Percentiles rank a stretch among this genome's conserved stretches.
Conservation (phyloP, 2,888 invertebrate genomes). For the Caradrina kadenii region DNA sequence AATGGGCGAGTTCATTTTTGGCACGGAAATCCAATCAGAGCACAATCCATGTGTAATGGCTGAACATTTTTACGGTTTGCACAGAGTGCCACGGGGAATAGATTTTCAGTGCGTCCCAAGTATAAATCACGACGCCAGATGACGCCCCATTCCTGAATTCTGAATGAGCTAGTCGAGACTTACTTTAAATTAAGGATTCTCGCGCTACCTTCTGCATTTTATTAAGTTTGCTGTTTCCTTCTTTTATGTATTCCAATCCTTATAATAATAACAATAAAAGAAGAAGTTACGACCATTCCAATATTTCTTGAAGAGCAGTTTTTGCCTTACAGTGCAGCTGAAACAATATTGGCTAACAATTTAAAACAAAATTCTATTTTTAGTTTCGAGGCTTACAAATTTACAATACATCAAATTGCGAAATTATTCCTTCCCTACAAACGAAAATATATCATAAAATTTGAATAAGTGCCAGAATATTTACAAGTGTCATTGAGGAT, state of each 20-base stretch:
- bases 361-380: slow-evolving; percentile 4
- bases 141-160: slow-evolving; percentile 83
- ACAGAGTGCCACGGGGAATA: slow-evolving; percentile 64
- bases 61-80: slow-evolving; percentile 66
- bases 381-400: slow-evolving; percentile 3
- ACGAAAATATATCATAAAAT: slow-evolving; percentile 65
- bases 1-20: slow-evolving; percentile 34
- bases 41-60: slow-evolving; percentile 65
- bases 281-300: too few relatives aligned
- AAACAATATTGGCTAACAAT: neutral
- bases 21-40: slow-evolving; percentile 50
- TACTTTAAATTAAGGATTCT: slow-evolving; percentile 70
- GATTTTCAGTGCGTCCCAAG: slow-evolving; percentile 75
- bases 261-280: slow-evolving; percentile 9
- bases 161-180: slow-evolving; percentile 76
- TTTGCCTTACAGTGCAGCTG: too few relatives aligned
- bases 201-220: slow-evolving; percentile 54
- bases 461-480: slow-evolving; percentile 73
- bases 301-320: too few relatives aligned
- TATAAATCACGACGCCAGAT: slow-evolving; percentile 84
- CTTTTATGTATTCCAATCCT: slow-evolving; percentile 29
- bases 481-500: slow-evolving; percentile 53
- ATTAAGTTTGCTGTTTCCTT: slow-evolving; percentile 36
- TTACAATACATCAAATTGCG: slow-evolving; percentile 25
- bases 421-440: slow-evolving; percentile 18